Evolutionary conservation across 2,113 vertebrate genomes (phyloP).

Genomic region (Syrmaticus mikado): DNA sequence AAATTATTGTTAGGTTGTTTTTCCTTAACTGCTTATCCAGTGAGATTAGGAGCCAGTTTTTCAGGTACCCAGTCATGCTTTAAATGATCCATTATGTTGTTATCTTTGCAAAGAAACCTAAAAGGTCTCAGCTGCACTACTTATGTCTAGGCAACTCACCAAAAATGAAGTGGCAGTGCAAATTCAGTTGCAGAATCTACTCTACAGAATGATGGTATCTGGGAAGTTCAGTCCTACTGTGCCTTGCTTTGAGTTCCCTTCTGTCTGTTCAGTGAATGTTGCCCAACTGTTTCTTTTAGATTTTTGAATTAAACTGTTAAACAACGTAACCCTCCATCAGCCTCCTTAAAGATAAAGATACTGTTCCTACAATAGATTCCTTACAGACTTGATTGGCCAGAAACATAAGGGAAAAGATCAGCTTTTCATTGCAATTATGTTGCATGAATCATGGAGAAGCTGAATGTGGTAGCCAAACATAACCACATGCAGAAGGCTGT

Average conservation of each 20-base stretch:
- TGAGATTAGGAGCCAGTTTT: not conserved
- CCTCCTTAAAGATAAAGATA: not conserved
- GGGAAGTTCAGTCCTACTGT: not conserved
- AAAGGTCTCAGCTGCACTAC: not conserved
- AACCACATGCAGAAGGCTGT: not conserved
- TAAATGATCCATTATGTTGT: not conserved
- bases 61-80: not conserved
- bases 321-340: not conserved
- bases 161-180: not conserved
- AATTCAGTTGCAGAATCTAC: not conserved
- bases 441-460: not conserved
- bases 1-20: not conserved
- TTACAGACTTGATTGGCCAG: not conserved
- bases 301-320: not conserved
- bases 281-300: not conserved
- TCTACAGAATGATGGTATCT: not conserved
- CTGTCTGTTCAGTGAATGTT: not conserved
- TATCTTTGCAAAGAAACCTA: not conserved
- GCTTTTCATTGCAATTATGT: not conserved
- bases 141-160: not conserved
- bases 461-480: not conserved
- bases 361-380: not conserved
- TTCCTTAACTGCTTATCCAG: not conserved
- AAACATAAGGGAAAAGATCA: not conserved
- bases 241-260: not conserved